A percentile compares a stretch with the other conserved stretches of the same genome.
Conservation (phyloP, 2,888 invertebrate species). For the Campoplex nolae region DNA sequence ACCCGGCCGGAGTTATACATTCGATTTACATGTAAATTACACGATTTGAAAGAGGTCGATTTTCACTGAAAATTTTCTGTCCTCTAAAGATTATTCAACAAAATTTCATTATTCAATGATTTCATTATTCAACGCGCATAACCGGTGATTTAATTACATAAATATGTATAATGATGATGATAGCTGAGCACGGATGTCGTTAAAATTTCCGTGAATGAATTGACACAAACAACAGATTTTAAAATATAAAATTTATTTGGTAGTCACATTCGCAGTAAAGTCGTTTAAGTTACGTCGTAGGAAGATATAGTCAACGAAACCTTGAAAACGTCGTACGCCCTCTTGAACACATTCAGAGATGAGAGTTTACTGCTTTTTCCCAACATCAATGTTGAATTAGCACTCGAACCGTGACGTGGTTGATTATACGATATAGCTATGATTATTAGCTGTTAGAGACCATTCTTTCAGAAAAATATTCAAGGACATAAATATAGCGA, state of each 20-base stretch:
- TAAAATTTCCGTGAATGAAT: not conserved
- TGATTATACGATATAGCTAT: conserved; percentile 6
- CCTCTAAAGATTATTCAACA: too few species aligned
- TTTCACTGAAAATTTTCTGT: too few species aligned
- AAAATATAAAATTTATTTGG: not conserved
- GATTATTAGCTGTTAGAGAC: not conserved
- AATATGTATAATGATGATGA: not conserved
- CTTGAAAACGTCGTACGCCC: not conserved
- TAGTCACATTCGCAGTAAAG: not conserved
- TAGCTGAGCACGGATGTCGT: not conserved
- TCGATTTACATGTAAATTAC: too few species aligned
- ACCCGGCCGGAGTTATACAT: too few species aligned
- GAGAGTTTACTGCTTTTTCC: not conserved
- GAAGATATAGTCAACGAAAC: not conserved
- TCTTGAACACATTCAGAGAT: conserved; percentile 1
- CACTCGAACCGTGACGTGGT: not conserved
- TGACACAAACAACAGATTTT: not conserved
- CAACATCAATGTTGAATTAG: conserved; percentile 10
- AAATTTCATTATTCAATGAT: too few species aligned
- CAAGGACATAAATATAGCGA: conserved; percentile 6
- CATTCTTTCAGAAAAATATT: conserved; percentile 12
- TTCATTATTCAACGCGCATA: not conserved
- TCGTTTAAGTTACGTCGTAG: not conserved
- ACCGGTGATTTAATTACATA: not conserved
- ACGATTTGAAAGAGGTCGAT: too few species aligned